Base-by-base conservation (phyloP, 2,113 vertebrate species). In the Syrmaticus mikado region DNA sequence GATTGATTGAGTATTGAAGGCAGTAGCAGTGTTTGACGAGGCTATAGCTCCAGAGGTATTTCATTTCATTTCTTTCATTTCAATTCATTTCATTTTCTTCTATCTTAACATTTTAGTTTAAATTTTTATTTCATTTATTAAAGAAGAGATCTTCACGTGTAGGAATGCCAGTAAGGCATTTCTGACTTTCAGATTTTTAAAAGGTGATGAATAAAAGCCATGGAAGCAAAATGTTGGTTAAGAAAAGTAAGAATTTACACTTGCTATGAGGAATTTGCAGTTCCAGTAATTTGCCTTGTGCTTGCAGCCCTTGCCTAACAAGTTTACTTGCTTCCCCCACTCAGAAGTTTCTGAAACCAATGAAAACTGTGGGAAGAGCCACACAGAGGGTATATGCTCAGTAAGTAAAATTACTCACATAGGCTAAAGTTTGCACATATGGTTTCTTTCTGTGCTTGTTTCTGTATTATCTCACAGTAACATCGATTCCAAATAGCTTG, bases 1-100 rank as follows among this genome's bases (percentile, higher is more conserved):
- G 64, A 76, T 30, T 88, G 55, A 53, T 73, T 84, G 78, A 85
- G 53, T 89, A 94, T 57, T 53, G 67, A 67, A 52, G 45, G 40
- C 85, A 92, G 15, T 65, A 74, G 60, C 13, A 34, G 8, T 3
- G 4, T 62, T 58, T 66, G 40, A 36, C 20, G 2, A 68, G 24
- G 27, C 17, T 85, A 28, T 53, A 9, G 4, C 25, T 60, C 9
- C 27, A 43, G 48, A 67, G 55, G 25, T 50, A 28, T 74, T 76
- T 34, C 38, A 43, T 64, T 64, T 28, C 6, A 15, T 32, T 58
- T 71, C 36, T 40, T 19, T 28, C 52, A 53, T 53, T 53, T 53
- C 10, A 13, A 13, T 55, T 18, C 19, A 17, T 21, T 55, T 15
- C 16, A 13, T 10, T 19, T 1, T 8, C 22, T 50, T 7, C 1